Base-by-base conservation (phyloP, 2,113 vertebrate species). In the Indicator maculatus region DNA sequence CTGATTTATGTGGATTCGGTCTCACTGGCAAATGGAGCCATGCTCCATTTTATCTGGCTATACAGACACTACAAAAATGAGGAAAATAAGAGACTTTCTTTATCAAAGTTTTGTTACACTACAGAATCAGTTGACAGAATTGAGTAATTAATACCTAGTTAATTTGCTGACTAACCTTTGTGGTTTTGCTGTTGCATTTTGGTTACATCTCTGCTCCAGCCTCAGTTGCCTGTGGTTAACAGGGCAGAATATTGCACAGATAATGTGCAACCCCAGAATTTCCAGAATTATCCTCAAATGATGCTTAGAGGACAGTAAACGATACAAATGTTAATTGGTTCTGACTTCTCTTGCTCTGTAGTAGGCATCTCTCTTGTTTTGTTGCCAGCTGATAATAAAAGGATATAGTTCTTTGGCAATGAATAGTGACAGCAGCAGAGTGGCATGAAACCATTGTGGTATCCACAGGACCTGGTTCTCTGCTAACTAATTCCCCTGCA, bases 371-470 rank as follows among this genome's bases (percentile, higher is more conserved):
- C 56, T 39, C 59, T 28, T 15, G 4, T 33, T 72, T 36, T 53
- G 30, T 12, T 60, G 24, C 65, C 80, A 75, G 69, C 44, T 78
- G 64, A 47, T 65, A 33, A 47, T 27, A 53, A 61, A 58, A 69
- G 77, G 66, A 33, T 83, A 30, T 27, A 79, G 30, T 2, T 58
- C 47, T 74, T 24, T 52, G 47, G 69, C 79, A 74, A 64, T 19
- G 71, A 63, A 61, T 17, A 58, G 53, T 12, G 70, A n/a, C 90
- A 73, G 78, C 66, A 27, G 77, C 0, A 11, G 74, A 33, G 31
- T 1, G 2, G 55, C 24, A 5, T 3, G 33, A 52, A 90, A 41
- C 27, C 2, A 0, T 8, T 15, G 3, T 9, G 4, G 8, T 2
- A 6, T 11, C 12, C 3, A 0, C 1, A 2, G 45, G 56, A 60